These are phyloP conservation scores for Eledone cirrhosa DNA, from an alignment of 2,888 invertebrate genomes.

Conservation along the genomic window DNA sequence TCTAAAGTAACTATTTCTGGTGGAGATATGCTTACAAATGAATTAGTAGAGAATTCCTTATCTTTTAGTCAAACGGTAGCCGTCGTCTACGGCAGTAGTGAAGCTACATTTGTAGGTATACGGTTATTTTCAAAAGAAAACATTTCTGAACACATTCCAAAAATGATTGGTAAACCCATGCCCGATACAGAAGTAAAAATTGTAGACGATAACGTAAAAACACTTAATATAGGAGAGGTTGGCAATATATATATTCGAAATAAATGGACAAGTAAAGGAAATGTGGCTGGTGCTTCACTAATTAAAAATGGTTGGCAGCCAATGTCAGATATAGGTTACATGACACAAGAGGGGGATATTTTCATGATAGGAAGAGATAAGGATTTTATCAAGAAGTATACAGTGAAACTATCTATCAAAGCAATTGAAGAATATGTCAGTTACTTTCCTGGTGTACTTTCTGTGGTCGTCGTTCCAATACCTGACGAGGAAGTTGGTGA, in stretches of 20 bases:
- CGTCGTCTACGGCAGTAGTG: neutral
- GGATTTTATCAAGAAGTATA: neutral
- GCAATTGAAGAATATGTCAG: neutral
- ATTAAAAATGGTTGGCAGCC: neutral
- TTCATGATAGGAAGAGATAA: neutral
- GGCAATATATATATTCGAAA: neutral
- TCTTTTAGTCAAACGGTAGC: neutral
- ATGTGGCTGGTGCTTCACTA: neutral
- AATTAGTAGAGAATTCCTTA: neutral
- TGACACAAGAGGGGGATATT: neutral
- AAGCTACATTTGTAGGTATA: neutral
- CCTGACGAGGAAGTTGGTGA: neutral
- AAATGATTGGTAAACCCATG: neutral
- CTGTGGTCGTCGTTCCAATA: neutral
- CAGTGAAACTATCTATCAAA: neutral
- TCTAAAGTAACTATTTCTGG: neutral
- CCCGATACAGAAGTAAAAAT: neutral
- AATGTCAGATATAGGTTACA: neutral
- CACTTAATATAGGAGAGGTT: neutral
- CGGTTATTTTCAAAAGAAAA: neutral
- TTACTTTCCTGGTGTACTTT: neutral
- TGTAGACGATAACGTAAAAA: neutral
- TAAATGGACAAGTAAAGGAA: neutral
- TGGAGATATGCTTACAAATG: conserved; percentile 10
- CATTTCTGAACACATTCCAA: neutral